Evolutionary conservation across 2,888 invertebrate species (phyloP), one percentile per base, ranked within the genome.

Genomic region (Synanthedon vespiformis): DNA sequence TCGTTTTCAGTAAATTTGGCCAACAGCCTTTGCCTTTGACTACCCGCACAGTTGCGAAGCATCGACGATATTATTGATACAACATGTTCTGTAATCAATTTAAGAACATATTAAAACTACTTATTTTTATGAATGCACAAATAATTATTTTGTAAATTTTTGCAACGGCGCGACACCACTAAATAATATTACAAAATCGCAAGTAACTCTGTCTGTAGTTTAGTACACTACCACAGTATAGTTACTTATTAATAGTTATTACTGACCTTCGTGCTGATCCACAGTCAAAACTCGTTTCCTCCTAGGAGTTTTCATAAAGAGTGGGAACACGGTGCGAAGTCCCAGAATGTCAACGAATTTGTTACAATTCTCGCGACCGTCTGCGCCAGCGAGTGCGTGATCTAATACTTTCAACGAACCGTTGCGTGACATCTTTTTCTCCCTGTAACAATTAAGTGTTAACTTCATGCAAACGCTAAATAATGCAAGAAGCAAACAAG

Each of bases 251-350:
- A n/a, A n/a, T n/a, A n/a, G n/a, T n/a, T n/a, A n/a, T n/a, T n/a
- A n/a, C 14, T 55, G 67, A 92, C 93, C 93, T 90, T 98, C 98
- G 65, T 97, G 95, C 71, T 97, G 96, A 70, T 96, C 95, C 0
- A 93, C 89, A 5, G 94, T 93, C 10, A 96, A 81, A 50, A 95
- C 89, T 63, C 93, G 92, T 70, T 93, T 93, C 65, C 94, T 92
- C 66, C 95, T 95, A 0, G 99, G 99, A 0, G 99, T 99, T 84
- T 98, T 97, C 99, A 99, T 99, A 73, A 99, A 99, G 0, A 99
- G 87, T 1, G 99, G 99, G 80, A 99, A 99, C 56, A 99, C 94
- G 4, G 98, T 98, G 49, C 99, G 89, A 12, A 99, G 89, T 0
- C 99, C 98, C 22, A 99, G 89, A 67, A 99, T 99, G 72, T 99